phyloP scores from a whole-genome alignment of 2,888 invertebrate genomes.

The Machimus atricapillus region DNA sequence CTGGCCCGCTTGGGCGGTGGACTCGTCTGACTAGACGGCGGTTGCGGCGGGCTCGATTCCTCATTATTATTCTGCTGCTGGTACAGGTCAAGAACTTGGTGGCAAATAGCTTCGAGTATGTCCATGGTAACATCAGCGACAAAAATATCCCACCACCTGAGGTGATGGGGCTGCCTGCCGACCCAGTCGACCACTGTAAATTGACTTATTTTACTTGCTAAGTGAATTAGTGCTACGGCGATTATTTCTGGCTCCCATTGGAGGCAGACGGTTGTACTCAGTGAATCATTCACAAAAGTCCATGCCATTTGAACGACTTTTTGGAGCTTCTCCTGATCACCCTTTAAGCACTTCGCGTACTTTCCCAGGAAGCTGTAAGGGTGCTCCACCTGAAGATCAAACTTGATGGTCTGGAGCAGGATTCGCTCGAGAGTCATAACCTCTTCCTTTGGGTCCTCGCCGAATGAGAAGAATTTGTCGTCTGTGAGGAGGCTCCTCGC shows the following conservation, averaged over 20 bases:
- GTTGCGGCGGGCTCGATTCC: conserved; percentile 73
- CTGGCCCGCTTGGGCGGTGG: conserved; percentile 48
- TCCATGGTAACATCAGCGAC: conserved; percentile 95
- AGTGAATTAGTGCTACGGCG: conserved; percentile 95
- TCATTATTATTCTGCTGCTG: conserved; percentile 74
- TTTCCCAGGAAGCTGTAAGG: conserved; percentile 93
- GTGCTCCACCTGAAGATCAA: conserved; percentile 94
- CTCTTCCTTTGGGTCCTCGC: conserved; percentile 91
- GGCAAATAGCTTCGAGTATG: conserved; percentile 95
- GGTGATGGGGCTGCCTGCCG: conserved; percentile 76
- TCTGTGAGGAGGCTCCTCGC: conserved; percentile 83
- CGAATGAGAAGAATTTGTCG: conserved; percentile 86
- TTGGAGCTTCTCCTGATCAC: conserved; percentile 89
- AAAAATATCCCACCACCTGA: conserved; percentile 98
- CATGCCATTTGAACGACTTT: conserved; percentile 99
- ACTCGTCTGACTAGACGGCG: conserved; percentile 59
- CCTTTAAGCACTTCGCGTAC: conserved; percentile 93
- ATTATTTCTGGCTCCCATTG: conserved; percentile 99
- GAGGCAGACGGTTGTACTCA: conserved; percentile 94
- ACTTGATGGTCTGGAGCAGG: conserved; percentile 95
- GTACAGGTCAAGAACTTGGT: conserved; percentile 93
- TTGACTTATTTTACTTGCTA: conserved; percentile 94
- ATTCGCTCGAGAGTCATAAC: conserved; percentile 95
- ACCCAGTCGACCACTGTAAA: conserved; percentile 95
- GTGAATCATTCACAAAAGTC: conserved; percentile 99